Base-by-base conservation (phyloP, 2,113 vertebrate genomes). In the Rhabdornis inornatus region DNA sequence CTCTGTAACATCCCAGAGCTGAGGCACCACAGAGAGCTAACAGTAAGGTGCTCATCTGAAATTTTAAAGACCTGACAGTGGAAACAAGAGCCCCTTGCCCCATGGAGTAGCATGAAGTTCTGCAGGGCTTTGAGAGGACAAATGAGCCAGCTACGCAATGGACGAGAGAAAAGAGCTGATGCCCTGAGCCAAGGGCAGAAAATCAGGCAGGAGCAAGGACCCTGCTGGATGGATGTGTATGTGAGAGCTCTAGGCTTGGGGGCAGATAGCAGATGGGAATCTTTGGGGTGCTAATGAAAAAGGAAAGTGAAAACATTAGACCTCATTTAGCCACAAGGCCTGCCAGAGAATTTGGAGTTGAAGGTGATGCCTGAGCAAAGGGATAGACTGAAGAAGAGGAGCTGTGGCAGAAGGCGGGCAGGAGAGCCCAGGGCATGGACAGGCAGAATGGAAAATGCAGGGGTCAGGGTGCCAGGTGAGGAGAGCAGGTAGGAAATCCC, bases 21-120 rank as follows among this genome's bases (percentile, higher is more conserved):
- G 1, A 72, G 39, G 8, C 10, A 60, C 22, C 0, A 0, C 63
- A 57, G 39, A 35, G 21, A 35, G 42, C 52, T 86, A 83, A 37
- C 57, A 53, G 37, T 8, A 24, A 80, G 22, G 30, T 47, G 30
- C 15, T 40, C 45, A 47, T 30, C 11, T 42, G 50, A 60, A 72
- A 69, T 89, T 72, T 69, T 68, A 69, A 86, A 39, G 35, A 64
- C 7, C 0, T 10, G 35, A n/a, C 11, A 42, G 40, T 13, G 33
- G 37, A 25, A 85, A 57, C 2, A 10, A 68, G 30, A 91, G 47
- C 7, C 16, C 23, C n/a, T 55, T 24, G 19, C 10, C 31, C 63
- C 23, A 12, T 3, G n/a, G 31, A 69, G 57, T 27, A 60, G 33
- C 1, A 1, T 1, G 8, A 87, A 28, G 44, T 8, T 90, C 44